These are phyloP conservation scores for Cebidichthys violaceus DNA, from an alignment of 2,113 vertebrate species.

Conservation along the genomic window DNA sequence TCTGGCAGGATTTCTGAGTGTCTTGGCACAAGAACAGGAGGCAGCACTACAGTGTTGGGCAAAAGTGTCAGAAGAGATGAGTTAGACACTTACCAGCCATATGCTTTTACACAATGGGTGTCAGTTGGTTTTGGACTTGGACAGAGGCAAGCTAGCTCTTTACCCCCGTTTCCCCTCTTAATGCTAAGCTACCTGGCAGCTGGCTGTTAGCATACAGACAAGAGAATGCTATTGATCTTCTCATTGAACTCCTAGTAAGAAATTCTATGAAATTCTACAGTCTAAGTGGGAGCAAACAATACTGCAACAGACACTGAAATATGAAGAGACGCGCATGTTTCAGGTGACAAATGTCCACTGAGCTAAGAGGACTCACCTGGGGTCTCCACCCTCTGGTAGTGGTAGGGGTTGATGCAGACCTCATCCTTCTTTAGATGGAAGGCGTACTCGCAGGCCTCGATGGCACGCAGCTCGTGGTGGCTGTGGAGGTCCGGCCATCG, in stretches of 20 bases:
- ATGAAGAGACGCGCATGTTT: neutral
- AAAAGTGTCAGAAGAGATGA: constrained; percentile 27
- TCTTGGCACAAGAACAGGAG: constrained; percentile 95
- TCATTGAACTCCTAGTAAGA: neutral
- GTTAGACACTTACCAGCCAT: neutral
- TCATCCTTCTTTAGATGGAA: constrained; percentile 99
- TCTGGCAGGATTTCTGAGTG: constrained; percentile 97
- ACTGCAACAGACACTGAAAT: neutral
- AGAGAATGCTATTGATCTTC: neutral
- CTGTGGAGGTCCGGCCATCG: constrained; percentile 99
- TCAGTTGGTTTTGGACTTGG: neutral
- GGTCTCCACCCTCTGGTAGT: constrained; percentile 99
- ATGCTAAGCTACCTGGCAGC: neutral
- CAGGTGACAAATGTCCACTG: neutral
- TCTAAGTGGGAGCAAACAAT: neutral
- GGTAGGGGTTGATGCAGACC: constrained; percentile 99
- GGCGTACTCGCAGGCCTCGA: constrained; percentile 98
- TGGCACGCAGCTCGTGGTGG: constrained; percentile 97
- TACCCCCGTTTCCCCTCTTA: neutral
- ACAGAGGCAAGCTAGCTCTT: neutral
- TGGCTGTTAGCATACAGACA: neutral
- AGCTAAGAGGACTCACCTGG: constrained; percentile 87
- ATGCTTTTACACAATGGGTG: neutral
- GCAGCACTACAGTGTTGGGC: constrained; percentile 86
- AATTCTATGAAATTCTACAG: neutral